A percentile compares a stretch with the other conserved stretches of the same genome.
Conservation (phyloP, 1,140 invertebrate genomes). For the Cotesia chilonis region DNA sequence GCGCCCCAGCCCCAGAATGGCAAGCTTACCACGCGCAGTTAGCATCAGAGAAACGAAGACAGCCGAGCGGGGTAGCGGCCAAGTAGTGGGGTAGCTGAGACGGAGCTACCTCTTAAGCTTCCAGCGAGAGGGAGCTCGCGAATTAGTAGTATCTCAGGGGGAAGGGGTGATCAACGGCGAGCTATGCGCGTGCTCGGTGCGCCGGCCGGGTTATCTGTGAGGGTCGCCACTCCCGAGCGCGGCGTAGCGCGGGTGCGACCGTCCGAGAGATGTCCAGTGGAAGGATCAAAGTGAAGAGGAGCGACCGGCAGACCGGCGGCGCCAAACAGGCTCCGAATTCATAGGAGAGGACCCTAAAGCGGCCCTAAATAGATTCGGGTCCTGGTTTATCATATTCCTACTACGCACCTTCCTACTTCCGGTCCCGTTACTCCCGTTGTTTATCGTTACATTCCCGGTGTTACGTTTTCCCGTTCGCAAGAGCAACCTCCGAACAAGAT, state of each 20-base stretch:
- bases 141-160: background rate
- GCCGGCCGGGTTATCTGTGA: constrained; percentile 60
- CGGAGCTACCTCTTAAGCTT: constrained; percentile 26
- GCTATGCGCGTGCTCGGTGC: constrained; percentile 55
- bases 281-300: constrained; percentile 53
- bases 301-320: constrained; percentile 51
- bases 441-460: constrained; percentile 6
- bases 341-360: constrained; percentile 47
- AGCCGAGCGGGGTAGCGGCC: background rate
- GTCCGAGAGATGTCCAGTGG: constrained; percentile 60
- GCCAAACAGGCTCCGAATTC: constrained; percentile 47
- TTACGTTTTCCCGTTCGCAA: constrained; percentile 5
- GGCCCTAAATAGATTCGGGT: constrained; percentile 37
- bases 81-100: constrained; percentile 18
- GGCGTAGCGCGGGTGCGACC: constrained; percentile 65
- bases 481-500: background rate
- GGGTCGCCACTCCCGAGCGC: constrained; percentile 66
- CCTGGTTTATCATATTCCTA: constrained; percentile 7
- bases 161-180: constrained; percentile 38
- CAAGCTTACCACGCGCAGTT: background rate
- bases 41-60: constrained; percentile 14
- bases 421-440: constrained; percentile 28
- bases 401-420: constrained; percentile 24
- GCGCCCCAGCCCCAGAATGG: background rate
- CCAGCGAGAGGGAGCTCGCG: no score